Evolutionary conservation across 2,113 vertebrate species (phyloP).

Genomic region (Odontesthes bonariensis): DNA sequence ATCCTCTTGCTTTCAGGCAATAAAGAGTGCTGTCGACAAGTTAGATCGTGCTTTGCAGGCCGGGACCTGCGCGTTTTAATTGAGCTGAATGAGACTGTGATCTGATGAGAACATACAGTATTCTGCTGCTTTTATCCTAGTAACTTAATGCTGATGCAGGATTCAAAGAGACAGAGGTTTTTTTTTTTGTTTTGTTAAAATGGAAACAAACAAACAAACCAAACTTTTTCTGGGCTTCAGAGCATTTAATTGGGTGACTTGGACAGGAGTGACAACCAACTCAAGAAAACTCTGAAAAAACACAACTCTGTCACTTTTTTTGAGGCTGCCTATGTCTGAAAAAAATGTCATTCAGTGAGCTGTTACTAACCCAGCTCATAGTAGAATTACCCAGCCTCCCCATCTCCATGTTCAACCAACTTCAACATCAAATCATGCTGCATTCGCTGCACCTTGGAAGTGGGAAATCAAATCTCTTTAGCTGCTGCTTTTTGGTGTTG

Average conservation of each 20-base stretch:
- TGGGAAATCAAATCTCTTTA: too few relatives aligned
- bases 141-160: constrained; percentile 11
- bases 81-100: constrained; percentile 7
- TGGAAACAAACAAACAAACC: not conserved
- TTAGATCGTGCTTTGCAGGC: not conserved
- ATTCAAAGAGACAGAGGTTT: constrained; percentile 1
- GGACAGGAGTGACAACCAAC: not conserved
- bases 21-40: constrained; percentile 18
- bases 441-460: not conserved
- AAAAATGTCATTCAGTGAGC: not conserved
- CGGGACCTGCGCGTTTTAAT: constrained; percentile 43
- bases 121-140: constrained; percentile 20
- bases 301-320: not conserved
- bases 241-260: not conserved
- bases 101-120: constrained; percentile 22
- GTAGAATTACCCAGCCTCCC: not conserved
- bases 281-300: not conserved
- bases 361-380: not conserved
- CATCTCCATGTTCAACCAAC: not conserved
- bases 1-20: constrained; percentile 14
- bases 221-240: not conserved
- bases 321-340: not conserved
- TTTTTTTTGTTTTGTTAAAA: not conserved
- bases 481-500: too few relatives aligned
- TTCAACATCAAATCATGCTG: not conserved